A percentile compares a stretch with the other conserved stretches of the same genome.
Evolutionary conservation across 2,797 vertebrate genomes (phyloP).

Genomic region (Sebastes vulpes): DNA sequence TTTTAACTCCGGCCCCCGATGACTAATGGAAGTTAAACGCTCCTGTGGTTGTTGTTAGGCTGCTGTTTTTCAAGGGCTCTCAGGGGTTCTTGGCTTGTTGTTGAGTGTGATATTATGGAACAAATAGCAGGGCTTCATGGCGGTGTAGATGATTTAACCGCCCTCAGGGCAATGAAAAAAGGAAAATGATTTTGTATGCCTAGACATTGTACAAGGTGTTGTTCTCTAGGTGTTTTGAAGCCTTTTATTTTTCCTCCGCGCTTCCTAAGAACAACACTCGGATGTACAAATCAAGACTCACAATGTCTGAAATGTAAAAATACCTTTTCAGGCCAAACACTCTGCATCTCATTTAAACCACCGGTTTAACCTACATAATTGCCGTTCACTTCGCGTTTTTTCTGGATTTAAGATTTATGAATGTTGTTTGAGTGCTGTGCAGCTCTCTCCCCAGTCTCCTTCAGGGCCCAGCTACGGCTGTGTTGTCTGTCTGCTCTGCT

Average conservation of each 20-base stretch:
- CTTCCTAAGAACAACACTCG: background rate
- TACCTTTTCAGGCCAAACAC: background rate
- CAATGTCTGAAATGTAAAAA: background rate
- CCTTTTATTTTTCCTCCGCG: conserved; percentile 22
- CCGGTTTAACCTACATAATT: conserved; percentile 37
- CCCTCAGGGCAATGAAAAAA: conserved; percentile 71
- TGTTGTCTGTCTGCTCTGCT: conserved; percentile 62
- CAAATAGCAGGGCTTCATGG: conserved; percentile 79
- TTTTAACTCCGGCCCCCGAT: conserved; percentile 59
- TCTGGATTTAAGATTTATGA: conserved; percentile 26
- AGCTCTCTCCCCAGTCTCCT: conserved; percentile 51
- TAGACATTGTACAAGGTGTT: conserved; percentile 52
- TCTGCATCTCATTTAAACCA: conserved; percentile 26
- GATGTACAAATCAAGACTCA: conserved; percentile 2
- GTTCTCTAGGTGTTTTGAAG: conserved; percentile 50
- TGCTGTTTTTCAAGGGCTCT: conserved; percentile 79
- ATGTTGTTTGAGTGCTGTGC: conserved; percentile 30
- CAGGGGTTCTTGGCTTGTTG: conserved; percentile 78
- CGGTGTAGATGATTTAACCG: conserved; percentile 77
- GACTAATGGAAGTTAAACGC: conserved; percentile 74
- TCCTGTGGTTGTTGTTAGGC: conserved; percentile 79
- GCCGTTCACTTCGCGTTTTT: conserved; percentile 21
- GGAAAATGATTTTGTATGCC: conserved; percentile 64
- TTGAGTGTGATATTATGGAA: conserved; percentile 81
- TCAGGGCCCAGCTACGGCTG: conserved; percentile 56